Evolutionary conservation across 2,113 vertebrate species (phyloP), one percentile per base, ranked within the genome.

Genomic region (Mirza zaza): DNA sequence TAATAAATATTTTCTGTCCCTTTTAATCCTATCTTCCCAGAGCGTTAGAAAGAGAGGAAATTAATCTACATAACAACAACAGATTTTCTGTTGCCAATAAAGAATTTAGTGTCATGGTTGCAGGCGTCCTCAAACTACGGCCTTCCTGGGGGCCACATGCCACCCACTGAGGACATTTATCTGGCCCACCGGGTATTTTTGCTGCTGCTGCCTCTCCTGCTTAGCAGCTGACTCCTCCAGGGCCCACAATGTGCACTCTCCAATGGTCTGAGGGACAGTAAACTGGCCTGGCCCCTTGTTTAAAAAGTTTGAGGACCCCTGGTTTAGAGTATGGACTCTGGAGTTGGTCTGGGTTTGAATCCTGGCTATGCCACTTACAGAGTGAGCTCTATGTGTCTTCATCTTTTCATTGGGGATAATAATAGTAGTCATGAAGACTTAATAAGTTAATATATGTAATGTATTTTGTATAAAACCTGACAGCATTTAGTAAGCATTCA

Each of bases 381-480:
- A 91, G 63, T 88, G 88, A 91, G 50, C 45, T 89, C 39, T 80
- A 34, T 52, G 36, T 77, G 8, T 82, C 87, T 96, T 95, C 39
- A 83, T 94, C 76, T 79, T 77, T 84, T 88, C n/a, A 71, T 20
- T 75, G 67, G 27, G 68, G 39, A 80, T 95, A 76, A 93, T 93
- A 90, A 95, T 29, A 93, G 96, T 42, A 71, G 45, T 79, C 71
- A 63, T 91, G 57, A 96, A 67, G 36, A 91, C 93, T 96, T 82
- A 82, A 90, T 92, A 77, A 85, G 27, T 96, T 97, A 85, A 93
- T 89, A 50, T 1, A 27, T 89, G 50, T 48, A 80, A 73, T 86
- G 48, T 94, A 75, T 97, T 95, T 97, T 93, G 61, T 82, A 45
- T 12, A 89, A 36, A n/a, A 95, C 55, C 48, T 91, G 79, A 45